Evolutionary conservation across 2,113 vertebrate species (phyloP), one percentile per base, ranked within the genome.

Genomic region (Trogon melanurus): DNA sequence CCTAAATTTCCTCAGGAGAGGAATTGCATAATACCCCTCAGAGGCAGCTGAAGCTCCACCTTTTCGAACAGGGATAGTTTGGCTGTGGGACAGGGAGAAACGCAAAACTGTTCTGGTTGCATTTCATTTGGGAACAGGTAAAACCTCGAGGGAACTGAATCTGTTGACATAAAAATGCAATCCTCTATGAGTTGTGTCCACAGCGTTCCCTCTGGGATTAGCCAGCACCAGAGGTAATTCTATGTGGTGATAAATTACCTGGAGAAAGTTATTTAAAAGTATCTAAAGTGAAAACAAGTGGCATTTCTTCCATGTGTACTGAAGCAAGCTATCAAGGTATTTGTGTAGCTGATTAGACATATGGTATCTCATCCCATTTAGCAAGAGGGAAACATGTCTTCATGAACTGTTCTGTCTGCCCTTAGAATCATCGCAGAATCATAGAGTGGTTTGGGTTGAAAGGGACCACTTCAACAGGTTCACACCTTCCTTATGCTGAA

Each of bases 181-280:
- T 67, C 29, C 27, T 16, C 0, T 2, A 4, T 26, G 67, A 69
- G n/a, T 6, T 62, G 27, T 57, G 38, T 53, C 50, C 2, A 1
- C 23, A 54, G 21, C 1, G 0, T 61, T 93, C 66, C 61, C 29
- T 64, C 29, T 22, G 32, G 44, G 54, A 74, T 53, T 70, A 80
- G 29, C 45, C 32, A 66, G 67, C 54, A 44, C 18, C 13, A 21
- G 47, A 48, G 34, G 41, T 64, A 83, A 41, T 27, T 47, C 32
- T 79, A 8, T 34, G 16, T 61, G n/a, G 21, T 84, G 61, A 69
- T 50, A 79, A 71, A 61, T 45, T 36, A 29, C 41, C 34, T 50
- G 27, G 16, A 12, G 41, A 41, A 41, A 41, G 41, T 41, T 41
- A 41, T 41, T 41, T 72, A n/a, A 57, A 72, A 60, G 14, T 61